These are phyloP conservation scores for Oncopodura yosiiana DNA, from an alignment of 1,140 invertebrate species.

Conservation along the genomic window DNA sequence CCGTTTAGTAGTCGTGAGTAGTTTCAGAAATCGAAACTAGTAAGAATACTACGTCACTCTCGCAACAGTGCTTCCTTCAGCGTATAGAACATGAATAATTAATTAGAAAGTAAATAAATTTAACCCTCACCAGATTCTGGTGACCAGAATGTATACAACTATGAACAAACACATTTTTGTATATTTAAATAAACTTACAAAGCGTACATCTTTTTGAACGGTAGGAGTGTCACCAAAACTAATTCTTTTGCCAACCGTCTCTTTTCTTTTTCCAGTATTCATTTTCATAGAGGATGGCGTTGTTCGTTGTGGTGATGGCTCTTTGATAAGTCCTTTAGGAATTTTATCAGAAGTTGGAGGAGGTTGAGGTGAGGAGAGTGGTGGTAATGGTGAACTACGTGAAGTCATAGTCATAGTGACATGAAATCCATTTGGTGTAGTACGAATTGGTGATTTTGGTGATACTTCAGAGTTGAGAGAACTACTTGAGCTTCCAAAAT, in stretches of 20 bases:
- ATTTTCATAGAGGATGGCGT: background rate
- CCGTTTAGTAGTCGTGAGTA: too few relatives aligned
- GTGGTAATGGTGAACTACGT: constrained; percentile 42
- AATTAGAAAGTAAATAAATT: background rate
- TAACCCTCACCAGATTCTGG: too few relatives aligned
- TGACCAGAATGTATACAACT: too few relatives aligned
- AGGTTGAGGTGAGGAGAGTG: constrained; percentile 36
- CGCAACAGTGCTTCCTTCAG: too few relatives aligned
- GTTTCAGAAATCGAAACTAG: too few relatives aligned
- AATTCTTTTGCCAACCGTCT: constrained; percentile 28
- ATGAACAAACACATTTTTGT: too few relatives aligned
- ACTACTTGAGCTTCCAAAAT: constrained; percentile 63
- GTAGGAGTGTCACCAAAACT: constrained; percentile 27
- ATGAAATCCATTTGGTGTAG: constrained; percentile 30
- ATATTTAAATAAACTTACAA: constrained; percentile 31
- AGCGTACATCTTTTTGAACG: constrained; percentile 25
- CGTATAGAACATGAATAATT: background rate
- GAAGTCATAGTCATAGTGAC: constrained; percentile 37
- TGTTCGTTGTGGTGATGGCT: constrained; percentile 39
- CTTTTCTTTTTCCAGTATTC: background rate
- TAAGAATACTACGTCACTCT: too few relatives aligned
- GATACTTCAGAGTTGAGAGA: constrained; percentile 34
- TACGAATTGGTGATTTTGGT: constrained; percentile 26
- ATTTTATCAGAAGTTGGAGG: constrained; percentile 27
- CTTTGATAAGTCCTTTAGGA: constrained; percentile 32